Percentiles rank a stretch among this genome's conserved stretches.
Conservation (phyloP, 2,888 invertebrate genomes). For the Plebejus argus region DNA sequence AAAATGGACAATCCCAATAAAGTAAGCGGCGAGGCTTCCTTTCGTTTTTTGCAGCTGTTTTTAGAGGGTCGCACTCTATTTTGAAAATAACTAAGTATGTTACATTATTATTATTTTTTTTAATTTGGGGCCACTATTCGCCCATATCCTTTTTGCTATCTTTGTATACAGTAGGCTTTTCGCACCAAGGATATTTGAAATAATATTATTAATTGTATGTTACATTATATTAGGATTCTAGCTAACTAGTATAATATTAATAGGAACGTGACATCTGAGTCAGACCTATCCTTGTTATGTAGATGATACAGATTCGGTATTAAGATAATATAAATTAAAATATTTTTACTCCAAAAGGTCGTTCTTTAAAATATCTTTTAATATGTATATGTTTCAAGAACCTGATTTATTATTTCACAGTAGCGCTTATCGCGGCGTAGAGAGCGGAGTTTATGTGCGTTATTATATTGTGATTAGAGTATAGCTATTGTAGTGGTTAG, state of each 20-base stretch:
- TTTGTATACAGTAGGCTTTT: too few relatives aligned
- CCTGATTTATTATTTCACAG: neutral
- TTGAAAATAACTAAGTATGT: too few relatives aligned
- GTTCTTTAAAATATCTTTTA: neutral
- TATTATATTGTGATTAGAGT: neutral
- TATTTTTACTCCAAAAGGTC: neutral
- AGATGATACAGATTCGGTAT: neutral
- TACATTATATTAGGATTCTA: too few relatives aligned
- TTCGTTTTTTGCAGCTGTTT: too few relatives aligned
- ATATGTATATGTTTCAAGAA: neutral
- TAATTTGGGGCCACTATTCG: too few relatives aligned
- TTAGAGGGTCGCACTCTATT: too few relatives aligned
- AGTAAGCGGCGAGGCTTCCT: too few relatives aligned
- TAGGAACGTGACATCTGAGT: neutral
- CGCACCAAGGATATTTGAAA: too few relatives aligned
- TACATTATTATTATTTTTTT: too few relatives aligned
- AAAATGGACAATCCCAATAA: too few relatives aligned
- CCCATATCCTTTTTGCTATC: too few relatives aligned
- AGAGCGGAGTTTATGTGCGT: neutral
- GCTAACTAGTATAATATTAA: neutral
- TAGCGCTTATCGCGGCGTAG: neutral
- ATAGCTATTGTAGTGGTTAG: neutral
- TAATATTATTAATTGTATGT: too few relatives aligned
- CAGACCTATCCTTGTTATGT: neutral
- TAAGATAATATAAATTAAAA: neutral